Conservation (phyloP, 2,888 invertebrate genomes). For the Cistogaster globosa region DNA sequence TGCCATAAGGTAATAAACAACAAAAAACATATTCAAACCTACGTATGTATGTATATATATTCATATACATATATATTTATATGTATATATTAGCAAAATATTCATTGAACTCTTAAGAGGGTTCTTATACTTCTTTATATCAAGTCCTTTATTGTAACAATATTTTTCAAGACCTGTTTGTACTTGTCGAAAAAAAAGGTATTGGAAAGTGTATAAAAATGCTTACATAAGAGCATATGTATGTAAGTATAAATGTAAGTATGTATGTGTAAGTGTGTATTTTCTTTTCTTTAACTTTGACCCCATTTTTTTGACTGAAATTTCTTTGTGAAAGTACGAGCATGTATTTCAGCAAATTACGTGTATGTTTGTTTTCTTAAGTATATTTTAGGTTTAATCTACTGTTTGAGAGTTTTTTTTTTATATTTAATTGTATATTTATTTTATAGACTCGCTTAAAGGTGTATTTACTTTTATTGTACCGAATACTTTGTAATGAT, state of each 20-base stretch:
- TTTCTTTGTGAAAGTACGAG: conserved; percentile 54
- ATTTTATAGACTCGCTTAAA: conserved; percentile 35
- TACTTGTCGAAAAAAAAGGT: background rate
- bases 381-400: conserved; percentile 58
- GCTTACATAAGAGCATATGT: background rate
- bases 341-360: conserved; percentile 25
- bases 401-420: conserved; percentile 53
- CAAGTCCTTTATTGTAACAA: conserved; percentile 63
- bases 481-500: conserved; percentile 74
- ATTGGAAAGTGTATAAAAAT: background rate
- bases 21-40: background rate
- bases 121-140: conserved; percentile 62
- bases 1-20: conserved; percentile 70
- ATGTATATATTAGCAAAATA: conserved; percentile 30
- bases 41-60: conserved; percentile 2
- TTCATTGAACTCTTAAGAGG: conserved; percentile 72
- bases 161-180: conserved; percentile 42
- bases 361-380: conserved; percentile 8
- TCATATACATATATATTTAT: background rate
- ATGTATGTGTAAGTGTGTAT: background rate
- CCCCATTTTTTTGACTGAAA: conserved; percentile 56
- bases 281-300: conserved; percentile 75
- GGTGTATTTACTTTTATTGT: conserved; percentile 72
- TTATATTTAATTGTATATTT: conserved; percentile 43
- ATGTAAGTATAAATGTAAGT: background rate